Percentiles rank a stretch among this genome's conserved stretches.
Conservation (phyloP, 2,113 vertebrate genomes). For the Butorides virescens region DNA sequence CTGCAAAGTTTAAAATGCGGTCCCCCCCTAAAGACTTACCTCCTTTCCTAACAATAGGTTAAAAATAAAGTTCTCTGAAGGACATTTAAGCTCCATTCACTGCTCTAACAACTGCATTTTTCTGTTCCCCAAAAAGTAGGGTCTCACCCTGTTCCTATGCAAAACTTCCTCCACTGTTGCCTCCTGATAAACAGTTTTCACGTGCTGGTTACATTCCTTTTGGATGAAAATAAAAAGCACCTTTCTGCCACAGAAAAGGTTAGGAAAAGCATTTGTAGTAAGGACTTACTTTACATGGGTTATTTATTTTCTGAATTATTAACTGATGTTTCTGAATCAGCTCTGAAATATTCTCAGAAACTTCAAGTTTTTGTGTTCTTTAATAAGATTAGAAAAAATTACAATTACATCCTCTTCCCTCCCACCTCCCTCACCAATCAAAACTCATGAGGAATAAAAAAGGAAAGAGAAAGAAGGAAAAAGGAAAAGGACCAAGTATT, state of each 20-base stretch:
- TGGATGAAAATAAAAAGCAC: background rate
- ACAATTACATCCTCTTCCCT: background rate
- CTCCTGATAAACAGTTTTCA: background rate
- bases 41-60: background rate
- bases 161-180: background rate
- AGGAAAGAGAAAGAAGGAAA: background rate
- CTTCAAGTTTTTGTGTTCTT: background rate
- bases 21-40: background rate
- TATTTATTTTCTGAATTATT: background rate
- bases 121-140: background rate
- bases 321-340: background rate
- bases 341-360: background rate
- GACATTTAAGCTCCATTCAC: background rate
- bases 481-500: background rate
- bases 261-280: background rate
- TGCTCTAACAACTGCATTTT: background rate
- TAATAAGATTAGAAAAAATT: background rate
- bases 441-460: background rate
- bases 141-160: background rate
- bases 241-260: background rate
- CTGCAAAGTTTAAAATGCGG: background rate
- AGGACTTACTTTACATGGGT: accelerated
- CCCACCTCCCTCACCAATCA: background rate
- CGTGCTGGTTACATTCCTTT: background rate
- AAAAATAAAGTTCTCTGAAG: background rate